Conservation (phyloP, 2,888 invertebrate genomes). For the Hemistola chrysoprasaria region DNA sequence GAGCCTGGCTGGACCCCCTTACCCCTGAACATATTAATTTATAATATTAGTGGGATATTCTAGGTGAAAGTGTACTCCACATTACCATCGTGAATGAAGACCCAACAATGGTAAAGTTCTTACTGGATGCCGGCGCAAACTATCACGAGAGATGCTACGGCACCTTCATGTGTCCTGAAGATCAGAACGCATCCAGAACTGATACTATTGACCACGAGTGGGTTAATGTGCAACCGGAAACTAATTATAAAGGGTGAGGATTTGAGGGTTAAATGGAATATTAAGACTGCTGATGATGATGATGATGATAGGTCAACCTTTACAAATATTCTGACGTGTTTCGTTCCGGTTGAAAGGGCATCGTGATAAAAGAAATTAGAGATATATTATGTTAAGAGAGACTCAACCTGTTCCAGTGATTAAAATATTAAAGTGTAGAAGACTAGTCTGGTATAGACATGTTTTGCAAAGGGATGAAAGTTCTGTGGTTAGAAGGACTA, state of each 20-base stretch:
- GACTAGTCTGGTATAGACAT: too few relatives aligned
- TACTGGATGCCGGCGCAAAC: constrained; percentile 95
- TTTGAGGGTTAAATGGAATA: too few relatives aligned
- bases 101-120: constrained; percentile 97
- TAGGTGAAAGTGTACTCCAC: constrained; percentile 96
- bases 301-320: background rate
- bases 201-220: constrained; percentile 33
- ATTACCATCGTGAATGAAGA: constrained; percentile 99
- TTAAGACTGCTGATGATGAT: background rate
- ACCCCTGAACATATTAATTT: too few relatives aligned
- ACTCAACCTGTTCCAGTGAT: too few relatives aligned
- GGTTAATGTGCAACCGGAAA: constrained; percentile 35
- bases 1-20: too few relatives aligned
- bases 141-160: constrained; percentile 97
- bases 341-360: too few relatives aligned
- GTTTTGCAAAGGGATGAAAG: too few relatives aligned
- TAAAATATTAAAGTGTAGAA: too few relatives aligned
- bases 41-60: constrained; percentile 17
- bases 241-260: constrained; percentile 91
- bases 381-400: too few relatives aligned
- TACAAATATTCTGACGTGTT: background rate
- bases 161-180: constrained; percentile 98
- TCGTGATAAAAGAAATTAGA: too few relatives aligned
- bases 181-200: constrained; percentile 89
- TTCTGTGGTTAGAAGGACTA: too few relatives aligned